Conservation (phyloP, 2,888 invertebrate genomes). For the Branchellion lobata region DNA sequence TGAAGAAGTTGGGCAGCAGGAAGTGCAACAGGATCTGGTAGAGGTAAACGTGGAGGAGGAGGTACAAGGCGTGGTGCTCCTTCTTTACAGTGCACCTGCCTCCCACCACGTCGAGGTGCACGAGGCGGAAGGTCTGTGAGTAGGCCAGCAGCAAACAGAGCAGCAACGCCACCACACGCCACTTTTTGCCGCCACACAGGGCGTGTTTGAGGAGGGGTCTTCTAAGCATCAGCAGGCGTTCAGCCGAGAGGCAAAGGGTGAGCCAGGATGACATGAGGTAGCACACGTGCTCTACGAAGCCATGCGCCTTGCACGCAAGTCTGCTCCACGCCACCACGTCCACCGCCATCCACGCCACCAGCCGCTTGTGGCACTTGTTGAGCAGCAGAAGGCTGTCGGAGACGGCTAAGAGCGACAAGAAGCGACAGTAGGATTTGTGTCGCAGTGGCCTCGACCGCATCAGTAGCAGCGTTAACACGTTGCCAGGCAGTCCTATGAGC, state of each 20-base stretch:
- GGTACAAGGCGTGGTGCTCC: conserved; percentile 52
- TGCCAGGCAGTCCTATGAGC: conserved; percentile 57
- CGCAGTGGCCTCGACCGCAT: conserved; percentile 57
- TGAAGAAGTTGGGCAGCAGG: conserved; percentile 55
- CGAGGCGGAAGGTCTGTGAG: conserved; percentile 57
- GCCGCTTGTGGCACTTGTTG: conserved; percentile 46
- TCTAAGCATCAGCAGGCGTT: conserved; percentile 57
- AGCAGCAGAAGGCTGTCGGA: conserved; percentile 57
- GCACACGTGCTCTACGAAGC: conserved; percentile 56
- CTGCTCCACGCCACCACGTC: conserved; percentile 45
- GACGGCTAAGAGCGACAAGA: conserved; percentile 57
- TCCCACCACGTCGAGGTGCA: conserved; percentile 53
- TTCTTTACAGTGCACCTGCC: conserved; percentile 43
- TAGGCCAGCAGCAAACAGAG: conserved; percentile 54
- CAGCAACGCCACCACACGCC: conserved; percentile 53
- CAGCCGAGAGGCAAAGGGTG: conserved; percentile 59
- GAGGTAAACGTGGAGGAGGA: conserved; percentile 55
- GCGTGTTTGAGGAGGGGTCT: conserved; percentile 57
- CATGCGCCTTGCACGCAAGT: conserved; percentile 56
- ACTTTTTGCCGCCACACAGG: conserved; percentile 50
- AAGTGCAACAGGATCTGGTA: conserved; percentile 57
- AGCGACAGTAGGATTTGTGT: conserved; percentile 59
- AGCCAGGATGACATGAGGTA: conserved; percentile 59
- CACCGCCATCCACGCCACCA: conserved; percentile 44
- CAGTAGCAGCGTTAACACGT: conserved; percentile 56